A percentile compares a stretch with the other conserved stretches of the same genome.
These are phyloP conservation scores for Plagodis pulveraria DNA, from an alignment of 2,888 invertebrate species.

Conservation along the genomic window DNA sequence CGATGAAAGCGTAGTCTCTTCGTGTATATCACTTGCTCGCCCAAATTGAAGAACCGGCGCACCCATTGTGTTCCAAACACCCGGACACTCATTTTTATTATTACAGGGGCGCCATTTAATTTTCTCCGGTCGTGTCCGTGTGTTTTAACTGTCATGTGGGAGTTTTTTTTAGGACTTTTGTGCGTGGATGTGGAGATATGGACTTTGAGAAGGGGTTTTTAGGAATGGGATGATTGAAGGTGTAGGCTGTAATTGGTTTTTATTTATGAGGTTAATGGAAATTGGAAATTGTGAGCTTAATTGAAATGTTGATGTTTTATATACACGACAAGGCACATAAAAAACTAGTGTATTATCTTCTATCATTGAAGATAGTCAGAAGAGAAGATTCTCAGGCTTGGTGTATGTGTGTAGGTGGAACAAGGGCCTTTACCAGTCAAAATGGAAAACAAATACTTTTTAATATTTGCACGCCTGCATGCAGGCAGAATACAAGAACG, in stretches of 20 bases:
- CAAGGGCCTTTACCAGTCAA: no score
- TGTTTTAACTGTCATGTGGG: slow-evolving; percentile 51
- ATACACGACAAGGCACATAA: no score
- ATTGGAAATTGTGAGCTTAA: neutral
- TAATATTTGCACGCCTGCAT: no score
- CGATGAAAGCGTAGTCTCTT: neutral
- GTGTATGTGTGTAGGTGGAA: no score
- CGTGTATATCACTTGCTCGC: slow-evolving; percentile 39
- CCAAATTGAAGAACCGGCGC: slow-evolving; percentile 58
- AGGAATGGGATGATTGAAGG: slow-evolving; percentile 17
- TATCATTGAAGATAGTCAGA: no score
- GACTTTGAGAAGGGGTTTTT: slow-evolving; percentile 4
- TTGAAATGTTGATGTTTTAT: no score
- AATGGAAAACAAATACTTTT: no score
- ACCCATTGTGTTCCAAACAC: slow-evolving; percentile 65
- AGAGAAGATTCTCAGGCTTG: no score
- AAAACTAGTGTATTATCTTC: no score
- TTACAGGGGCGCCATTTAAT: slow-evolving; percentile 62
- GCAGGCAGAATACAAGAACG: no score
- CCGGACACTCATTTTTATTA: slow-evolving; percentile 67
- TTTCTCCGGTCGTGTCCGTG: slow-evolving; percentile 57
- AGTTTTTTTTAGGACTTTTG: slow-evolving; percentile 18
- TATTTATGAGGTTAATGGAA: neutral
- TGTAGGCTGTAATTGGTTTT: slow-evolving; percentile 20
- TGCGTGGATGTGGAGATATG: slow-evolving; percentile 3